Conservation (phyloP, 2,888 invertebrate species). For the Heliconius cydno region DNA sequence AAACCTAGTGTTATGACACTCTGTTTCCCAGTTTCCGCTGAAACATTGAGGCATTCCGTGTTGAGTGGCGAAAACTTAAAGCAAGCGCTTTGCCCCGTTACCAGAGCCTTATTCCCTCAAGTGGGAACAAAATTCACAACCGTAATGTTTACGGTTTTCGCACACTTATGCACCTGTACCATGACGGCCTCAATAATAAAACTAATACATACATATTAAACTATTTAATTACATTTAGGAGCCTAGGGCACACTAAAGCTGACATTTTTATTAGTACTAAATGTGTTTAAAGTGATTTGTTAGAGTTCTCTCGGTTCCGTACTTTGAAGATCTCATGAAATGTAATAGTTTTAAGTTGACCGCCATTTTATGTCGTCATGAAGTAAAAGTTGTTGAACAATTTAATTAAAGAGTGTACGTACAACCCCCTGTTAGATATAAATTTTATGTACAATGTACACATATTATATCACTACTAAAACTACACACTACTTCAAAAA, state of each 20-base stretch:
- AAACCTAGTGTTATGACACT: no score
- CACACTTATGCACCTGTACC: no score
- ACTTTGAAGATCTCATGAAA: conserved; percentile 11
- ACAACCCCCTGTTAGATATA: background rate
- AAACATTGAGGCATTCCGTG: no score
- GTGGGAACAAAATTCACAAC: no score
- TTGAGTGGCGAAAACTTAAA: no score
- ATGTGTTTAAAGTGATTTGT: conserved; percentile 18
- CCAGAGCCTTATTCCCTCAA: no score
- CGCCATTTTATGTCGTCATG: conserved; percentile 2
- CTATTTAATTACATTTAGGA: background rate
- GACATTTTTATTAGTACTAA: conserved; percentile 8
- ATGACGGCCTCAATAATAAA: no score
- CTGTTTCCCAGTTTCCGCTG: no score
- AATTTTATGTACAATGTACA: no score
- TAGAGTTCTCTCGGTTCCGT: background rate
- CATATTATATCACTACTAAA: background rate
- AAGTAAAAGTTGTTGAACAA: background rate
- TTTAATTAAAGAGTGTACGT: conserved; percentile 8
- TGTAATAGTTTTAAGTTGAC: conserved; percentile 11
- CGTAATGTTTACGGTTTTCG: no score
- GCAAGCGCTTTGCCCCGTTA: no score
- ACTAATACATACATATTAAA: no score
- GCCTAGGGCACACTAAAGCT: background rate
- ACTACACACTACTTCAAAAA: background rate